These are phyloP conservation scores for Drosophila subpulchrella DNA, from an alignment of 1,140 invertebrate species.

Conservation along the genomic window DNA sequence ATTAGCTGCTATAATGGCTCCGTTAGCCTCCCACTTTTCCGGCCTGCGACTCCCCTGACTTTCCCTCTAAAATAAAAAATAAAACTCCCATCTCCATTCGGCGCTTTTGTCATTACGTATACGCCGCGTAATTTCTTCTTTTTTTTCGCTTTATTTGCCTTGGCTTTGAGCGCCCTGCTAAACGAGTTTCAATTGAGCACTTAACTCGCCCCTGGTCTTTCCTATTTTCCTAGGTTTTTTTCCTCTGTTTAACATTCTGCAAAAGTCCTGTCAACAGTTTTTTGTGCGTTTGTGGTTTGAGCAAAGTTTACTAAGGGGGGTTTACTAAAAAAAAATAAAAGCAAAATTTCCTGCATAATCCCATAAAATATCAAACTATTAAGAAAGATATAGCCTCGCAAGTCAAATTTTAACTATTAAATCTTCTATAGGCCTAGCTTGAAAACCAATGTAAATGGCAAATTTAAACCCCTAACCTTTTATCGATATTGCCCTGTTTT, in stretches of 20 bases:
- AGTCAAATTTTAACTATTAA: too few species aligned
- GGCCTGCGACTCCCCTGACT: neutral
- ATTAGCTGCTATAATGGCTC: constrained; percentile 74
- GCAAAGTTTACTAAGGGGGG: constrained; percentile 10
- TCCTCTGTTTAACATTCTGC: neutral
- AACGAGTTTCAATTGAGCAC: constrained; percentile 62
- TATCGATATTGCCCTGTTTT: constrained; percentile 21
- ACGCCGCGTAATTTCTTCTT: constrained; percentile 44
- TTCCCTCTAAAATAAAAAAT: neutral
- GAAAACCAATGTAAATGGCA: neutral
- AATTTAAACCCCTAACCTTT: neutral
- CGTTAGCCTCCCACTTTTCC: neutral
- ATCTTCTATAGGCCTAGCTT: neutral
- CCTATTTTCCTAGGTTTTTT: constrained; percentile 6
- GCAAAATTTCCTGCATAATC: too few species aligned
- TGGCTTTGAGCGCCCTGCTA: constrained; percentile 51
- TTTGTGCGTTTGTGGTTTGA: constrained; percentile 21
- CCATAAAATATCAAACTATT: neutral
- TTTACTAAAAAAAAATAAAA: neutral
- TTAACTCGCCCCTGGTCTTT: constrained; percentile 25
- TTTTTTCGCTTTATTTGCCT: constrained; percentile 14
- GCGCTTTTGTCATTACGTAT: constrained; percentile 60
- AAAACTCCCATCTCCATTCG: too few species aligned
- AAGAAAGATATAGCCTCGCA: too few species aligned
- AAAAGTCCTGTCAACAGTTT: constrained; percentile 45